phyloP scores from a whole-genome alignment of 37 sponge, comb jelly and placozoan species.

The Geodia barretti region DNA sequence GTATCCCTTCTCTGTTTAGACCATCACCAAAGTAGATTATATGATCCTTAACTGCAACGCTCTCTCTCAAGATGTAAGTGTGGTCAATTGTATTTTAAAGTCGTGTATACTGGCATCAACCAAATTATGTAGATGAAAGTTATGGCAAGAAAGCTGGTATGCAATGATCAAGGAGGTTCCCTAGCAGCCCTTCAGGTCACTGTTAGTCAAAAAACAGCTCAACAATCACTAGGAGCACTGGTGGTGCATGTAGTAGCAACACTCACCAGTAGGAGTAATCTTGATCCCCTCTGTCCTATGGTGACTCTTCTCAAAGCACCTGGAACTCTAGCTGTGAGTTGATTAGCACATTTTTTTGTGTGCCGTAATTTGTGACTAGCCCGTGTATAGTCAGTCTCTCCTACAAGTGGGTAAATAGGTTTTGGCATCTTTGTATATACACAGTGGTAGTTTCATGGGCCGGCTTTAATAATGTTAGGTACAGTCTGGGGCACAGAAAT shows the following conservation, averaged over 20 bases:
- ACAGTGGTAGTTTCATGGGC: too few relatives aligned
- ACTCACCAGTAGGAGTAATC: neutral
- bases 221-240: constrained; percentile 29
- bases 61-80: constrained; percentile 6
- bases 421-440: too few relatives aligned
- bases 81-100: neutral
- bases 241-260: constrained; percentile 56
- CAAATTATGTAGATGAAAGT: constrained; percentile 22
- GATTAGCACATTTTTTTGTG: too few relatives aligned
- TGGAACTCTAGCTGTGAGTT: neutral
- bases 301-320: constrained; percentile 53
- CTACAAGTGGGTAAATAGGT: too few relatives aligned
- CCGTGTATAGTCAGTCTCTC: too few relatives aligned
- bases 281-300: constrained; percentile 38
- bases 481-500: too few relatives aligned
- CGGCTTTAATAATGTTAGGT: too few relatives aligned
- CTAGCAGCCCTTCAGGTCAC: constrained; percentile 21
- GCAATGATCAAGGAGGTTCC: constrained; percentile 52
- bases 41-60: neutral
- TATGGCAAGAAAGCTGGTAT: constrained; percentile 20
- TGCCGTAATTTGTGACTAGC: too few relatives aligned
- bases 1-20: constrained; percentile 7
- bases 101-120: neutral
- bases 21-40: constrained; percentile 4
- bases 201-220: neutral